Base-by-base conservation (phyloP, 2,888 invertebrate genomes). In the Druceiella hillmani region DNA sequence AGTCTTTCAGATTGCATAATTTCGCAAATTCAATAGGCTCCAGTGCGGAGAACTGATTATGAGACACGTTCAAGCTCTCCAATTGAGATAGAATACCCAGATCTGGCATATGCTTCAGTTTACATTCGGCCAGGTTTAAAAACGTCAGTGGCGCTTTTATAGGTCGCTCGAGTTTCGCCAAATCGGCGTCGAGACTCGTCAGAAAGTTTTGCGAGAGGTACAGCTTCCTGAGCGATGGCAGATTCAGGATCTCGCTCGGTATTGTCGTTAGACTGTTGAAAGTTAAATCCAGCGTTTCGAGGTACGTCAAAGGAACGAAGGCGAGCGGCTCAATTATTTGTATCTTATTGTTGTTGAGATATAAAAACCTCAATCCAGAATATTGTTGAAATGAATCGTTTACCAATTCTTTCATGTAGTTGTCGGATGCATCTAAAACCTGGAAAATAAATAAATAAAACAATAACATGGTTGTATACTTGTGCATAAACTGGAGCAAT, bases 161-260 rank as follows among this genome's bases (percentile, higher is more conserved):
- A 0, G 80, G 81, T 31, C 68, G 76, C 7, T 54, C 57, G 20
- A 72, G 58, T n/a, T 56, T 52, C 12, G 64, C 49, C 15, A 61
- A 51, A 29, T 58, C 58, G 31, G 71, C 58, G 13, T 56, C 58
- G 11, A 61, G 48, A 38, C 73, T 69, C 5, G 60, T 51, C 29
- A 78, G 52, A 1, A 62, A 62, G 52, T 79, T 79, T 4, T 71
- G 61, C 16, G 59, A 67, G 2, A 82, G 62, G 51, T 79, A 80
- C 14, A 84, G 57, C 54, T 77, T 81, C 35, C 80, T 64, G 40
- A 84, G 54, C 1, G 71, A 66, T 0, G 79, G 76, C 45, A 83
- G 51, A 39, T 75, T 70, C 30, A 82, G 69, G 9, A 76, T 56
- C 2, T 60, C 59, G 25, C 60, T 60, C 1, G 79, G 76, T 1